phyloP scores from a whole-genome alignment of 2,888 invertebrate genomes.

The Pilophorus perplexus region DNA sequence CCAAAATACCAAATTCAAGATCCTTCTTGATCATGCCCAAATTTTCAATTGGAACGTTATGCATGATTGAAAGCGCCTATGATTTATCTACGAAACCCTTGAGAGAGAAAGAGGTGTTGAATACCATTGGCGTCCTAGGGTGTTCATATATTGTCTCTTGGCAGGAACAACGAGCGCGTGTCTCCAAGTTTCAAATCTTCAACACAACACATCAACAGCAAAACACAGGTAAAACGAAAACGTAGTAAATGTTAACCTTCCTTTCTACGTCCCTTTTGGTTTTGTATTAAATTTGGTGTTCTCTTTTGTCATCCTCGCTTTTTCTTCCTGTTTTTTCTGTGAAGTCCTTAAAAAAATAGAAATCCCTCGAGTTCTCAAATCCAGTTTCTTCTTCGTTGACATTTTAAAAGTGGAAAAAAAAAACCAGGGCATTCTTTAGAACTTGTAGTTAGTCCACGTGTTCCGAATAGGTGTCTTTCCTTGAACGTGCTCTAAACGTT shows the following conservation, averaged over 20 bases:
- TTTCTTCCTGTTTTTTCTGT: not conserved
- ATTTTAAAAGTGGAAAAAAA: no score
- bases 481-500: no score
- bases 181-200: slow-evolving; percentile 46
- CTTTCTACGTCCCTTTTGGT: slow-evolving; percentile 28
- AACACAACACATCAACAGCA: slow-evolving; percentile 45
- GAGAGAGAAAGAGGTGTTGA: not conserved
- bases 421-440: no score
- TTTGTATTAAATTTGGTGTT: slow-evolving; percentile 29
- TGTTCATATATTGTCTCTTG: slow-evolving; percentile 46
- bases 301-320: slow-evolving; percentile 2
- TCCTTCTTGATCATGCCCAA: no score
- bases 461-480: no score
- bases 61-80: no score
- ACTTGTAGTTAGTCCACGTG: no score
- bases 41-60: no score
- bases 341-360: slow-evolving; percentile 5
- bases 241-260: slow-evolving; percentile 35
- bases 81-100: no score
- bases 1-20: no score
- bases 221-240: slow-evolving; percentile 45
- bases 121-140: slow-evolving; percentile 38
- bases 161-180: slow-evolving; percentile 46
- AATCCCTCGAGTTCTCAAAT: no score
- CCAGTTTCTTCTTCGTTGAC: no score